Evolutionary conservation across 1,140 invertebrate genomes (phyloP).

Genomic region (Drosophila mauritiana): DNA sequence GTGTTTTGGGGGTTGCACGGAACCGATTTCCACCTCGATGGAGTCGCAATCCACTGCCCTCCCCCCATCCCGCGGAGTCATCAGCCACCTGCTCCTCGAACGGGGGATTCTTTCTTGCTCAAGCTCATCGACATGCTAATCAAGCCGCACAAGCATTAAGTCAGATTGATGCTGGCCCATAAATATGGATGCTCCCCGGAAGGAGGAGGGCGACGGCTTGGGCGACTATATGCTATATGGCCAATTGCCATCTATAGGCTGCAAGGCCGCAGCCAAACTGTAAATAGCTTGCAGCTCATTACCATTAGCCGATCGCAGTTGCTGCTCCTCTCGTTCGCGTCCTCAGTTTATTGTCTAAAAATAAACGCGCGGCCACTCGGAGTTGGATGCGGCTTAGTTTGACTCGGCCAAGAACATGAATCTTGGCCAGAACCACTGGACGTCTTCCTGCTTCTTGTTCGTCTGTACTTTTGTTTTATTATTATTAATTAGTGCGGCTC

Average conservation of each 20-base stretch:
- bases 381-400: slow-evolving; percentile 34
- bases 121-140: slow-evolving; percentile 62
- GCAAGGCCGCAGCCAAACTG: slow-evolving; percentile 72
- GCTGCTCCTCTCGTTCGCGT: slow-evolving; percentile 22
- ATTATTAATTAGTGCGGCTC: slow-evolving; percentile 76
- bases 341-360: slow-evolving; percentile 77
- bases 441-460: slow-evolving; percentile 56
- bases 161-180: slow-evolving; percentile 75
- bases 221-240: slow-evolving; percentile 27
- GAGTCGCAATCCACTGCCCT: not conserved
- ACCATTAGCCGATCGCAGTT: slow-evolving; percentile 61
- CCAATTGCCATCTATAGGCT: slow-evolving; percentile 13
- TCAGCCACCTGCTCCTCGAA: slow-evolving; percentile 13
- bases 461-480: slow-evolving; percentile 61
- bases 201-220: slow-evolving; percentile 10
- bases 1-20: slow-evolving; percentile 71
- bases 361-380: slow-evolving; percentile 51
- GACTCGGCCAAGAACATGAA: slow-evolving; percentile 5
- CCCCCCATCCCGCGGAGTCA: not conserved
- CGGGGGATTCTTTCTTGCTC: slow-evolving; percentile 21
- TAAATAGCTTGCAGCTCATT: slow-evolving; percentile 80
- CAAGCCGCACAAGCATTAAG: slow-evolving; percentile 65
- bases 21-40: not conserved
- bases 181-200: slow-evolving; percentile 52
- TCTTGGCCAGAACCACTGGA: slow-evolving; percentile 7